Evolutionary conservation across 1,140 invertebrate species (phyloP).

Genomic region (Zophobas morio): DNA sequence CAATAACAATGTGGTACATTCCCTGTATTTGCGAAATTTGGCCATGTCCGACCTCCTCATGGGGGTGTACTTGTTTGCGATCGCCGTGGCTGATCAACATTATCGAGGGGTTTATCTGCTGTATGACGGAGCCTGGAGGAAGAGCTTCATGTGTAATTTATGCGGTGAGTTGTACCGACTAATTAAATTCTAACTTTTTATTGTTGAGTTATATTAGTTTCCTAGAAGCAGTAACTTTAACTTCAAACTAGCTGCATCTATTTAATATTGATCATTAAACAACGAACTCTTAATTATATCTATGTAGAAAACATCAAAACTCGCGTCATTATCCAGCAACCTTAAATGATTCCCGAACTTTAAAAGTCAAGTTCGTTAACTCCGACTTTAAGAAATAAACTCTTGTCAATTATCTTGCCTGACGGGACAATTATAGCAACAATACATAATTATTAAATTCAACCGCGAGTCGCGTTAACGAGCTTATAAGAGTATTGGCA

Average conservation of each 20-base stretch:
- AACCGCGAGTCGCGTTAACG: conserved; percentile 8
- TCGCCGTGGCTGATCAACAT: conserved; percentile 74
- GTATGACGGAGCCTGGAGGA: conserved; percentile 74
- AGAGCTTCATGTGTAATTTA: conserved; percentile 71
- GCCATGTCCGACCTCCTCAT: conserved; percentile 79
- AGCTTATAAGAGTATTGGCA: conserved; percentile 7
- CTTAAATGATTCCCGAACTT: no score
- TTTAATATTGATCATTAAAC: no score
- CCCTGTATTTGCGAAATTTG: conserved; percentile 76
- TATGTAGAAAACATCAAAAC: no score
- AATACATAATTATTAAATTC: conserved; percentile 17
- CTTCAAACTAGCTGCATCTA: background rate
- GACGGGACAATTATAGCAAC: background rate
- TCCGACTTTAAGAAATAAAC: background rate
- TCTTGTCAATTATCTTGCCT: conserved; percentile 2
- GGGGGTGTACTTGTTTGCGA: conserved; percentile 79
- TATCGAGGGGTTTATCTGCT: conserved; percentile 75
- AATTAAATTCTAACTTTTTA: background rate
- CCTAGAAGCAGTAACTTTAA: background rate
- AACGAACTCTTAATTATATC: no score
- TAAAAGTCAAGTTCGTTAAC: no score
- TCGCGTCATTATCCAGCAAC: no score
- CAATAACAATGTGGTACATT: conserved; percentile 71
- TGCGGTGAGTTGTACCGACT: conserved; percentile 67
- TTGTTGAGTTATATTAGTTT: no score